These are phyloP conservation scores for Xanthia icteritia DNA, from an alignment of 2,888 invertebrate species.

Conservation along the genomic window DNA sequence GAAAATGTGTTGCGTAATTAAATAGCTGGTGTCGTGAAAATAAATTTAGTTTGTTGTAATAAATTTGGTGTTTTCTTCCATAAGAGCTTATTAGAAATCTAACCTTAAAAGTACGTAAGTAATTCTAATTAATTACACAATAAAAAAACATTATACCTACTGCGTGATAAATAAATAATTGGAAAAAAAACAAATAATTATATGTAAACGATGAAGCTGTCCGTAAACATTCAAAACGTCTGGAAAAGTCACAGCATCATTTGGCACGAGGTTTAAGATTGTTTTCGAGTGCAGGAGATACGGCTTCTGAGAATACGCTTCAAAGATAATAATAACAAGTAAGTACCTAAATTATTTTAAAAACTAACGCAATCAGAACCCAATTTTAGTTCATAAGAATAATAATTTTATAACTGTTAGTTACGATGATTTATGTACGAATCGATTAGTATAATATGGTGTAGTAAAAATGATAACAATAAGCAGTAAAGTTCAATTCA, in stretches of 20 bases:
- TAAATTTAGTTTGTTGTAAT: neutral
- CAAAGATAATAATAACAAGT: constrained; percentile 43
- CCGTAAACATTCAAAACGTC: constrained; percentile 35
- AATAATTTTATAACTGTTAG: neutral
- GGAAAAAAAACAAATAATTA: constrained; percentile 23
- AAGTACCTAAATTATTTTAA: constrained; percentile 22
- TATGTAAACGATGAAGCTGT: constrained; percentile 28
- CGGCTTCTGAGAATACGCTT: constrained; percentile 41
- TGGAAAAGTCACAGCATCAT: constrained; percentile 49
- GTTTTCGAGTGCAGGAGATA: constrained; percentile 48
- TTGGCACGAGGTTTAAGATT: constrained; percentile 42
- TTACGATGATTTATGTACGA: constrained; percentile 9
- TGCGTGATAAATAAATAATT: constrained; percentile 31
- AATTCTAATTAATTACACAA: constrained; percentile 1
- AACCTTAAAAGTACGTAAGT: constrained; percentile 20
- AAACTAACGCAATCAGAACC: constrained; percentile 13
- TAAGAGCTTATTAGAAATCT: neutral
- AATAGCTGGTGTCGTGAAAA: too few species aligned
- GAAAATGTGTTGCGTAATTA: too few species aligned
- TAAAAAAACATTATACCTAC: constrained; percentile 29
- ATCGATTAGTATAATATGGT: constrained; percentile 45
- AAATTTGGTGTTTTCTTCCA: neutral
- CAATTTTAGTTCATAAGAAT: neutral
- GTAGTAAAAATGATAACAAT: constrained; percentile 58
- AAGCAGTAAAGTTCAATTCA: constrained; percentile 65